phyloP scores from a whole-genome alignment of 2,113 vertebrate genomes.

The Psittacara wagleri region DNA sequence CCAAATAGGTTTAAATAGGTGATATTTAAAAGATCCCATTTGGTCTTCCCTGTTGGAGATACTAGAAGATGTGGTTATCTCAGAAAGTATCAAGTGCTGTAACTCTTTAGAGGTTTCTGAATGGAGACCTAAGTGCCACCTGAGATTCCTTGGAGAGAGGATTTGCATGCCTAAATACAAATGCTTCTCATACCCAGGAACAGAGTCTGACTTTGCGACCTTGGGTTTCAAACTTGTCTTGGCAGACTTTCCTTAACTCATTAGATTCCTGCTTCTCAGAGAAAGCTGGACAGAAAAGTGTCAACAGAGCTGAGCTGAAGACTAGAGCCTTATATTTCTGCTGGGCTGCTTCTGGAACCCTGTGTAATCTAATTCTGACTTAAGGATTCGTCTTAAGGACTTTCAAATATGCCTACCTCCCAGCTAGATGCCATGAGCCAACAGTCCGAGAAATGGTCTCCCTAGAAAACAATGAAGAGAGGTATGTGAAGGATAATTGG shows the following conservation, averaged over 20 bases:
- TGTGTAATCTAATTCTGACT: neutral
- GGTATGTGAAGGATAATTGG: neutral
- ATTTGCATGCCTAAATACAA: neutral
- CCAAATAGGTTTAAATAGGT: neutral
- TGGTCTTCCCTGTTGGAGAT: neutral
- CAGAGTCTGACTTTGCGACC: neutral
- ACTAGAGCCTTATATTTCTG: neutral
- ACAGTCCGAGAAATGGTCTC: neutral
- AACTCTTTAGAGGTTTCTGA: neutral
- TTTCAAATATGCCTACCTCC: neutral
- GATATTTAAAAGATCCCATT: neutral
- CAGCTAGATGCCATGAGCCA: neutral
- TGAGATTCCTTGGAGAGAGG: neutral
- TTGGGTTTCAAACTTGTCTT: neutral
- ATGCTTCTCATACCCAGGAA: neutral
- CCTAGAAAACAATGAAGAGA: neutral
- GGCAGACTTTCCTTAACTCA: neutral
- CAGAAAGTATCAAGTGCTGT: neutral
- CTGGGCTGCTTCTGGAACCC: neutral
- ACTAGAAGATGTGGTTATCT: neutral
- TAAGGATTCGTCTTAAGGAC: neutral
- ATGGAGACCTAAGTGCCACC: neutral
- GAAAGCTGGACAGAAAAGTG: neutral
- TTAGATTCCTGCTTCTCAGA: neutral
- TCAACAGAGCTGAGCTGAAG: neutral